Base-by-base conservation (phyloP, 2,797 vertebrate genomes). In the Microcaecilia unicolor region DNA sequence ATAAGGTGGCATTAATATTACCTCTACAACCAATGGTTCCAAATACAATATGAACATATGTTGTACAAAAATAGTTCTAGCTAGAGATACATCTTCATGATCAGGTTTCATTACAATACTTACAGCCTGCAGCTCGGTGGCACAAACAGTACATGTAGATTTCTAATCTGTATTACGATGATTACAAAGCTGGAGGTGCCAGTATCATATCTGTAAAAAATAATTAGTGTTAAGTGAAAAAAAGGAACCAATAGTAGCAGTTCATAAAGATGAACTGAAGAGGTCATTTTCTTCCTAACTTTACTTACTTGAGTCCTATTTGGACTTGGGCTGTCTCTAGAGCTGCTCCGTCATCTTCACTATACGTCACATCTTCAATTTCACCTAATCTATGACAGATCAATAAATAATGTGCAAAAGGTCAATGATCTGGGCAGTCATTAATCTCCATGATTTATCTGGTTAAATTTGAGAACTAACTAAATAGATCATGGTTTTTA, bases 91-190 rank as follows among this genome's bases (percentile, higher is more conserved):
- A 15, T 21, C 23, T 25, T 4, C 9, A 22, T 37, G 16, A 28
- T 7, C 30, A 56, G 25, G 14, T 18, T 18, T 20, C 7, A 20
- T 8, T 34, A 28, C n/a, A n/a, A n/a, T 42, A 87, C 86, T 87
- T 80, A 89, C 86, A 87, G 64, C 72, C 80, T 85, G 26, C 74
- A 74, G 41, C 69, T 65, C 37, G 61, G 51, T 22, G 68, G 65
- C 43, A 74, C 51, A 44, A 58, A 56, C 61, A 84, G 70, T 0
- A 60, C 62, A 4, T 67, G 66, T 16, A 78, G 73, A 42, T 77
- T 81, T 60, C 72, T 74, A 25, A 84, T 67, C 11, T 32, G 80
- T 26, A 51, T 52, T 33, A 83, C 4, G 23, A 85, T 64, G 30
- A 88, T 61, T 62, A 84, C 55, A 31, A 89, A 83, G 41, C 78